Conservation (phyloP, 2,797 vertebrate species). For the Leptodactylus fallax region DNA sequence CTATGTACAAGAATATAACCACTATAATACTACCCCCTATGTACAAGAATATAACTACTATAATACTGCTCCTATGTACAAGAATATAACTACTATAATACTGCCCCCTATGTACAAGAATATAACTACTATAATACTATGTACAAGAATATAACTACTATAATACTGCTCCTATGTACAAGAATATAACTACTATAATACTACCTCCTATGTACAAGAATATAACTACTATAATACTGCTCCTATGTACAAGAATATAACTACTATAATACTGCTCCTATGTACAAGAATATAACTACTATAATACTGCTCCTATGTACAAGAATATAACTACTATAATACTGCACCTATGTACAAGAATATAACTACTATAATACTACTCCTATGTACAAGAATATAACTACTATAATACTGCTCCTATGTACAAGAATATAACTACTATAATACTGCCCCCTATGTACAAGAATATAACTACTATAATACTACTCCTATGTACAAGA, state of each 20-base stretch:
- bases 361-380: background rate
- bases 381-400: slow-evolving; percentile 1
- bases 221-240: no score
- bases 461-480: background rate
- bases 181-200: no score
- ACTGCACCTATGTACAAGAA: background rate
- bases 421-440: background rate
- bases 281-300: background rate
- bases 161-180: background rate
- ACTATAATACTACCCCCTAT: background rate
- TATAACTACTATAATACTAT: background rate
- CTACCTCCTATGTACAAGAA: no score
- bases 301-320: background rate
- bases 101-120: background rate
- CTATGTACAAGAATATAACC: background rate
- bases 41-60: background rate
- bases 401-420: background rate
- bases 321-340: background rate
- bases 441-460: background rate
- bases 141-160: background rate
- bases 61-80: background rate
- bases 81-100: background rate
- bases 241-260: no score
- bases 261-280: background rate
- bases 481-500: background rate